Base-by-base conservation (phyloP, 2,113 vertebrate genomes). In the Pangasianodon gigas region DNA sequence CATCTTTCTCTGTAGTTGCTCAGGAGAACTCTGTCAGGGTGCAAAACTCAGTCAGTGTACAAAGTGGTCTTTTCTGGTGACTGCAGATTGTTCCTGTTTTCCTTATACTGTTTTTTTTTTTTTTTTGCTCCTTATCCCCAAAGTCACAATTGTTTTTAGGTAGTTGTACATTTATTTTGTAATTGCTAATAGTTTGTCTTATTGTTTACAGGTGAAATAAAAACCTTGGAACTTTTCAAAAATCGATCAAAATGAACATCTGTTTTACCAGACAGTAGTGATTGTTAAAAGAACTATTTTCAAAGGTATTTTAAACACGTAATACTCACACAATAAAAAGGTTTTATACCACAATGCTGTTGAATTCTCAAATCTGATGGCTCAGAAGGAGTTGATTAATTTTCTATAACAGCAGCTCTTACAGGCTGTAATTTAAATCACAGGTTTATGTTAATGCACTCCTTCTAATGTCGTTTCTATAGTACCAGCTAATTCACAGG, bases 111-210 rank as follows among this genome's bases (percentile, higher is more conserved):
- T 75, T 89, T 82, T 91, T 83, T 56, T 54, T 48, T 8, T 37
- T 37, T 37, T 37, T 37, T 37, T 37, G 37, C 60, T n/a, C 4
- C 18, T 62, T 60, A 44, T 29, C 37, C 51, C 24, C 84, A 48
- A 19, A 6, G 32, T 80, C 56, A 51, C 48, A 67, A 48, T 65
- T 56, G 75, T 79, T 89, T 91, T 92, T 90, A 92, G 80, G 51
- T 95, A 95, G 94, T 80, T 94, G 91, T 95, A 93, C 84, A 93
- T 94, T 93, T 93, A 56, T 81, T 90, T 94, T 94, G 92, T 87
- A 91, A 93, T 93, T 92, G 90, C 87, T 75, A 88, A 81, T 92
- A 13, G 65, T 90, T 95, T 93, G 65, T 90, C 95, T 93, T 92
- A 56, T 80, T 85, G 90, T 89, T 90, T 71, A 88, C 21, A 89